phyloP scores from a whole-genome alignment of 2,888 invertebrate genomes.

The Torymus tubicola region DNA sequence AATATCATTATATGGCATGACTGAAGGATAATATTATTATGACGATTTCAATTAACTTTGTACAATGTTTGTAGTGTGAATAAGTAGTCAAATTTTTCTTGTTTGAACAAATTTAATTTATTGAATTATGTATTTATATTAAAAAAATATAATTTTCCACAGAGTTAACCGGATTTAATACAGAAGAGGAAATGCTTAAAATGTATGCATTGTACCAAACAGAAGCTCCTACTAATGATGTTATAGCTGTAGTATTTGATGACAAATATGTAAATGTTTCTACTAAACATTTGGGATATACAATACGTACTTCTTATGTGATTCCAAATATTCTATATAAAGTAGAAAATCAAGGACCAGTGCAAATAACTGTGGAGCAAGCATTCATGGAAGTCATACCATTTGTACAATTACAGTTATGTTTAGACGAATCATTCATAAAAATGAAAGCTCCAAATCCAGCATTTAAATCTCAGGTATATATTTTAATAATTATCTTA shows the following conservation, averaged over 20 bases:
- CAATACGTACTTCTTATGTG: constrained; percentile 63
- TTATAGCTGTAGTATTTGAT: constrained; percentile 69
- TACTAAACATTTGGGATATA: constrained; percentile 67
- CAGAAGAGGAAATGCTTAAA: constrained; percentile 68
- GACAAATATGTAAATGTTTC: constrained; percentile 52
- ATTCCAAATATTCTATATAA: constrained; percentile 62
- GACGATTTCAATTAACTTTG: too few species aligned
- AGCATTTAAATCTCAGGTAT: constrained; percentile 53
- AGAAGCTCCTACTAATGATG: constrained; percentile 44
- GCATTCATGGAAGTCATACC: constrained; percentile 56
- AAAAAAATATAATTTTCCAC: constrained; percentile 7
- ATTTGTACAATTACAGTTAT: constrained; percentile 68
- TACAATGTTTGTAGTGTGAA: too few species aligned
- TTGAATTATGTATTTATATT: too few species aligned
- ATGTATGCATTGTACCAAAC: constrained; percentile 63
- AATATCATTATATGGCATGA: too few species aligned
- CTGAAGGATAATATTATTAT: too few species aligned
- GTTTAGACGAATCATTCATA: constrained; percentile 68
- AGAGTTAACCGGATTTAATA: constrained; percentile 64
- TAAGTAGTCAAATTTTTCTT: too few species aligned
- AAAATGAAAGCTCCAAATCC: constrained; percentile 56
- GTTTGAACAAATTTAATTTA: too few species aligned
- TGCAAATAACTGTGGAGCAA: constrained; percentile 13
- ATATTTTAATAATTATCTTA: constrained; percentile 14
- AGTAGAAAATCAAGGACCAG: constrained; percentile 53